Conservation (phyloP, 2,888 invertebrate genomes). For the Deilephila porcellus region DNA sequence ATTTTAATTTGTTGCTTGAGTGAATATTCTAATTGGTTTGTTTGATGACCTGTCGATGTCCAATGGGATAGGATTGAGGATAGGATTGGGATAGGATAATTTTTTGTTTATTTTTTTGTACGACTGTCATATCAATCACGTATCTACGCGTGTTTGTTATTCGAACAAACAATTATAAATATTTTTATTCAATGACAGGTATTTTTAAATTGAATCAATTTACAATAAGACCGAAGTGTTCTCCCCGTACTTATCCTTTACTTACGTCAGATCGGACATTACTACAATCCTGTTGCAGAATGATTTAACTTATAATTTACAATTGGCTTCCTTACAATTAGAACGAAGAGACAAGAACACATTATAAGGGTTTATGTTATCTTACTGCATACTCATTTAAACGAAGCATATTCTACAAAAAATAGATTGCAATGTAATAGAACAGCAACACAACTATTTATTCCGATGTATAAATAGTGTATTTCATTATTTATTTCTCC, state of each 20-base stretch:
- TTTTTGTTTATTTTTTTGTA: not conserved
- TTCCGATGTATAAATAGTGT: not conserved
- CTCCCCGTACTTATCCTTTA: too few species aligned
- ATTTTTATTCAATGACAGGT: not conserved
- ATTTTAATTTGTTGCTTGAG: slow-evolving; percentile 30
- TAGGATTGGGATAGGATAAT: too few species aligned
- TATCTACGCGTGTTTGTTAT: not conserved
- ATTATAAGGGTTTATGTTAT: too few species aligned
- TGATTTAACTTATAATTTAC: not conserved
- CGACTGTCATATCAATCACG: not conserved
- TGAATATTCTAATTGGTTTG: slow-evolving; percentile 29
- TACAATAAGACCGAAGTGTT: not conserved
- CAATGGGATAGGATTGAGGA: not conserved
- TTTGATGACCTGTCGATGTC: slow-evolving; percentile 5
- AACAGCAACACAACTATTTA: not conserved
- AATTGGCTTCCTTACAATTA: not conserved
- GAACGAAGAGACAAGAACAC: not conserved
- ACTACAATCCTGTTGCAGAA: too few species aligned
- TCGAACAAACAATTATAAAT: not conserved
- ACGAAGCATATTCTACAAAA: not conserved
- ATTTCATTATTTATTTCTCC: slow-evolving; percentile 13
- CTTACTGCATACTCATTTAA: not conserved
- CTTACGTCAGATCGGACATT: too few species aligned
- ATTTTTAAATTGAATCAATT: not conserved
- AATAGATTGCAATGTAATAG: not conserved